Conservation (phyloP, 1,140 invertebrate species). For the Dreissena polymorpha region DNA sequence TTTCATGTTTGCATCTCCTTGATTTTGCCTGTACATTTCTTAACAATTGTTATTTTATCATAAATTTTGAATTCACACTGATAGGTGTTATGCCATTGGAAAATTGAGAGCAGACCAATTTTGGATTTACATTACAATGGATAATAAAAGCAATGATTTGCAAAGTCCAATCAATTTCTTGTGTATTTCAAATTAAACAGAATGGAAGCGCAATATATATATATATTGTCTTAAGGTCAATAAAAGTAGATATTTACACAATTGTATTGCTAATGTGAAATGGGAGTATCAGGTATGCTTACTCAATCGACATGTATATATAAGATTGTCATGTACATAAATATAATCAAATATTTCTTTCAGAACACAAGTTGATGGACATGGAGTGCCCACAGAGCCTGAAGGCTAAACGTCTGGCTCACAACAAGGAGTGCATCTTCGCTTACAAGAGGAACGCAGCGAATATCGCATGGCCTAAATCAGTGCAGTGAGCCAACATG, state of each 20-base stretch:
- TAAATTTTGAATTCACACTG: neutral
- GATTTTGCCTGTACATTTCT: neutral
- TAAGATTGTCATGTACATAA: too few species aligned
- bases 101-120: neutral
- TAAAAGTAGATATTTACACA: too few species aligned
- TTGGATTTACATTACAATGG: too few species aligned
- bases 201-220: too few species aligned
- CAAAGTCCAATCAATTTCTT: too few species aligned
- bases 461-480: constrained; percentile 95
- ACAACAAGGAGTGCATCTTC: constrained; percentile 91
- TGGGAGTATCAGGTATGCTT: too few species aligned
- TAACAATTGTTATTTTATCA: neutral
- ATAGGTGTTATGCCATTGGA: neutral
- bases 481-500: constrained; percentile 10
- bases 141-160: too few species aligned
- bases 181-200: too few species aligned
- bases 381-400: constrained; percentile 94
- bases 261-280: too few species aligned
- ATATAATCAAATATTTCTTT: constrained; percentile 44
- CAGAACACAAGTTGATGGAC: constrained; percentile 93
- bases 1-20: too few species aligned
- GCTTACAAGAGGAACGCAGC: constrained; percentile 97
- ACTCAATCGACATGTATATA: too few species aligned
- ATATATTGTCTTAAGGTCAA: too few species aligned
- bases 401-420: constrained; percentile 84